Evolutionary conservation across 1,140 invertebrate genomes (phyloP).

Genomic region (Daktulosphaira vitifoliae): DNA sequence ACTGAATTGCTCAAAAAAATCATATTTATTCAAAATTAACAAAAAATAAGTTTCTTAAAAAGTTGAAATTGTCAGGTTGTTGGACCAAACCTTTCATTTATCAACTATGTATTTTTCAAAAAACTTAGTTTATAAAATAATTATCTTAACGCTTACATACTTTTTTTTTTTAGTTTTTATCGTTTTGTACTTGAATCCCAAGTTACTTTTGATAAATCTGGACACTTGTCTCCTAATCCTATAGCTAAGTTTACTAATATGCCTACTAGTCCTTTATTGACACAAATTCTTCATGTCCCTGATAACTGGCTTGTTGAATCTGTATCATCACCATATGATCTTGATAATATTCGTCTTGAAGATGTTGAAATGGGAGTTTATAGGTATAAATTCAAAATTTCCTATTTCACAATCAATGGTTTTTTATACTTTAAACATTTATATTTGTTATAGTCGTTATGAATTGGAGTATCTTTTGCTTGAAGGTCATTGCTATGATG

Average conservation of each 20-base stretch:
- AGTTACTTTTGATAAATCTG: conserved; percentile 63
- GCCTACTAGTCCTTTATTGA: conserved; percentile 86
- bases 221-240: conserved; percentile 58
- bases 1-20: too few relatives aligned
- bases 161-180: conserved; percentile 66
- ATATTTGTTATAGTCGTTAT: conserved; percentile 68
- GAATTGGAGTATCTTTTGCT: conserved; percentile 84
- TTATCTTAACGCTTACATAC: conserved; percentile 9
- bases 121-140: neutral
- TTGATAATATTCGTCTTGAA: conserved; percentile 92
- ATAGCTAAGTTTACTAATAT: conserved; percentile 77
- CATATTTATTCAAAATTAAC: too few relatives aligned
- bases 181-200: conserved; percentile 89
- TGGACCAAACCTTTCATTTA: too few relatives aligned
- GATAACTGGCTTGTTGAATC: conserved; percentile 98
- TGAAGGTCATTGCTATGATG: conserved; percentile 96
- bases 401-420: neutral
- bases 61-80: too few relatives aligned
- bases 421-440: neutral
- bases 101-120: too few relatives aligned
- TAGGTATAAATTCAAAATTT: conserved; percentile 48
- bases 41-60: too few relatives aligned
- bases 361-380: conserved; percentile 69
- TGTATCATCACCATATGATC: conserved; percentile 86
- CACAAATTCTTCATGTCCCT: conserved; percentile 89